phyloP scores from a whole-genome alignment of 2,888 invertebrate species.

The Ochropleura plecta region DNA sequence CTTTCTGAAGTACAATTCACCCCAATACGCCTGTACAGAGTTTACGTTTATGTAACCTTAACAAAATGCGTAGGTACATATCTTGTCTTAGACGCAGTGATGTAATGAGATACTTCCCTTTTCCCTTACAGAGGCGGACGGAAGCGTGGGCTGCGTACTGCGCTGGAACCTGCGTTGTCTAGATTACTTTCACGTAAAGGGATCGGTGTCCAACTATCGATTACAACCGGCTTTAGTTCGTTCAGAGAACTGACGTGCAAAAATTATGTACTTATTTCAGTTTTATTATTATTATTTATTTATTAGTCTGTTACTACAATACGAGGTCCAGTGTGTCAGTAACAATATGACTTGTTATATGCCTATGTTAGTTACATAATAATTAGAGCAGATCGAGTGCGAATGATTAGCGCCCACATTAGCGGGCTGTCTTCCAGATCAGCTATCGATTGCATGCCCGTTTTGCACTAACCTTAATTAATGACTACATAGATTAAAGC shows the following conservation, averaged over 20 bases:
- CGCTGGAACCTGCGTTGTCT: conserved; percentile 50
- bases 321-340: too few relatives aligned
- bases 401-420: too few relatives aligned
- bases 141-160: conserved; percentile 45
- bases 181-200: conserved; percentile 73
- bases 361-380: too few relatives aligned
- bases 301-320: too few relatives aligned
- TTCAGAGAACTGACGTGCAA: not conserved
- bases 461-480: too few relatives aligned
- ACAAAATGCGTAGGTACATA: not conserved
- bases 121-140: conserved; percentile 53
- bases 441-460: too few relatives aligned
- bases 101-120: conserved; percentile 56
- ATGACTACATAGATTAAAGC: too few relatives aligned
- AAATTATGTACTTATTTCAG: too few relatives aligned
- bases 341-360: too few relatives aligned
- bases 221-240: conserved; percentile 54
- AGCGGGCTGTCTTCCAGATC: too few relatives aligned
- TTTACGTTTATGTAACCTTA: not conserved
- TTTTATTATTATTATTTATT: too few relatives aligned
- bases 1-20: not conserved
- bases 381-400: too few relatives aligned
- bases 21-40: not conserved
- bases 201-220: conserved; percentile 57
- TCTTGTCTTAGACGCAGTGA: conserved; percentile 27